Percentiles rank a stretch among this genome's conserved stretches.
Conservation (phyloP, 2,888 invertebrate genomes). For the Eristalinus sepulchralis region DNA sequence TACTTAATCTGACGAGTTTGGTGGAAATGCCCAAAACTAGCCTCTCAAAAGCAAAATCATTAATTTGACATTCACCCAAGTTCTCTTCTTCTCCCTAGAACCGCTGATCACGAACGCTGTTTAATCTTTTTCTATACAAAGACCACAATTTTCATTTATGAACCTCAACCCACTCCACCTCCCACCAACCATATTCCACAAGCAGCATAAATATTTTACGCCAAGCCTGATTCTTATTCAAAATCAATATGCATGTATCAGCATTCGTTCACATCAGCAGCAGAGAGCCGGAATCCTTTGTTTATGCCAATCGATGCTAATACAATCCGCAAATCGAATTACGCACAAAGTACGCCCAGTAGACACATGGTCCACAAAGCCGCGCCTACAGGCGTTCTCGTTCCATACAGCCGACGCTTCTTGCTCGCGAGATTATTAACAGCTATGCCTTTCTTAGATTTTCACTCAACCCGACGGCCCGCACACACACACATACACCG, state of each 20-base stretch:
- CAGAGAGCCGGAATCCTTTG: neutral
- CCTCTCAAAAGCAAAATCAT: no score
- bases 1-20: no score
- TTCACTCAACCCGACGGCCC: neutral
- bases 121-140: no score
- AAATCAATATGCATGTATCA: neutral
- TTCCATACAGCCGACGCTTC: neutral
- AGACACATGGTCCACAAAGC: neutral
- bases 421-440: neutral
- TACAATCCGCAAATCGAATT: neutral
- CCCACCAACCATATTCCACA: no score
- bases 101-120: no score
- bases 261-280: neutral
- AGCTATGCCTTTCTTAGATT: neutral
- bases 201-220: no score
- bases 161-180: no score
- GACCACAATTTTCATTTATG: no score
- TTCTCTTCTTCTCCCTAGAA: no score
- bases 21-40: no score
- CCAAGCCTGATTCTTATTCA: neutral
- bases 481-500: neutral
- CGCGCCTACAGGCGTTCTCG: neutral
- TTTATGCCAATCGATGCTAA: neutral
- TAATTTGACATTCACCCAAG: no score
- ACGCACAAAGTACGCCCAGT: neutral